A percentile compares a stretch with the other conserved stretches of the same genome.
phyloP scores from a whole-genome alignment of 2,113 vertebrate genomes.

The Taurulus bubalis region DNA sequence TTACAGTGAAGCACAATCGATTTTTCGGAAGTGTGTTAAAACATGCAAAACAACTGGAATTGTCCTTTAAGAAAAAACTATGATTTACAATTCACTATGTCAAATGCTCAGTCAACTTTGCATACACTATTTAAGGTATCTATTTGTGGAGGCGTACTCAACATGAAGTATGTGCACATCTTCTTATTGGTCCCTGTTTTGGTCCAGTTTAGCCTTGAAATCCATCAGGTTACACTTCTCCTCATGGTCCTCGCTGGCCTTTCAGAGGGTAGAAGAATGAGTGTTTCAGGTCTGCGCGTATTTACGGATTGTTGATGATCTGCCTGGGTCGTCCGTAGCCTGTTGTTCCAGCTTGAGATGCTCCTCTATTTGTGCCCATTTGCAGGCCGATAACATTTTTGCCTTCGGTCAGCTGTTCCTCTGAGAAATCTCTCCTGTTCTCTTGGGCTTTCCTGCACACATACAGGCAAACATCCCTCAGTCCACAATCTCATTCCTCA shows the following conservation, averaged over 20 bases:
- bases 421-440: slow-evolving; percentile 92
- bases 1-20: not conserved
- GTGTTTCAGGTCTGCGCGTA: not conserved
- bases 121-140: not conserved
- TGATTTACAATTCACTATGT: slow-evolving; percentile 28
- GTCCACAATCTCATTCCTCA: slow-evolving; percentile 19
- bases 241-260: slow-evolving; percentile 39
- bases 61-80: not conserved
- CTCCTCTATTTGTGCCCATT: slow-evolving; percentile 95
- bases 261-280: slow-evolving; percentile 24
- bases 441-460: slow-evolving; percentile 92
- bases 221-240: slow-evolving; percentile 51
- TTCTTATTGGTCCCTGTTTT: slow-evolving; percentile 67
- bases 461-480: slow-evolving; percentile 30
- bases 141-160: slow-evolving; percentile 21
- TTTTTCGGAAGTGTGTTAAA: slow-evolving; percentile 27
- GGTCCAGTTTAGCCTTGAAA: slow-evolving; percentile 73
- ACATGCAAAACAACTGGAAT: slow-evolving; percentile 34
- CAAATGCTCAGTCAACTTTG: slow-evolving; percentile 9
- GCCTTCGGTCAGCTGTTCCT: slow-evolving; percentile 93
- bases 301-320: slow-evolving; percentile 84
- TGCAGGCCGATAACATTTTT: slow-evolving; percentile 94
- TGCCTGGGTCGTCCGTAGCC: slow-evolving; percentile 93
- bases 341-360: slow-evolving; percentile 94
- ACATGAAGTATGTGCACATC: slow-evolving; percentile 42